phyloP scores from a whole-genome alignment of 1,140 invertebrate genomes.

The Sitophilus oryzae region DNA sequence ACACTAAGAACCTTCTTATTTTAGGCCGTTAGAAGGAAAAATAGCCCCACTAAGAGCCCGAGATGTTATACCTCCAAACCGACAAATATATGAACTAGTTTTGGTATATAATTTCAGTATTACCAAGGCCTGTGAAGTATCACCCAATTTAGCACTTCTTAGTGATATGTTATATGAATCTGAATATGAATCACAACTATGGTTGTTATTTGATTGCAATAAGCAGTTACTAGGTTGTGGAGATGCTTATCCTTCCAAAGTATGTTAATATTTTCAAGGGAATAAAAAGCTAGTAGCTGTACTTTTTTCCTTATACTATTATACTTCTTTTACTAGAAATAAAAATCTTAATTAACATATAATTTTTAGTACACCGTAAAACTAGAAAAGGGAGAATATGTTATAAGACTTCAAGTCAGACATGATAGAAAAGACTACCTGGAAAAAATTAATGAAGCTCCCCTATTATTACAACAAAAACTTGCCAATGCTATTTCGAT shows the following conservation, averaged over 20 bases:
- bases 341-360: not conserved
- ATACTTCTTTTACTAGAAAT: not conserved
- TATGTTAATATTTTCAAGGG: constrained; percentile 40
- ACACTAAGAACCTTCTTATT: constrained; percentile 27
- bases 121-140: constrained; percentile 75
- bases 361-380: constrained; percentile 73
- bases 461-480: constrained; percentile 72
- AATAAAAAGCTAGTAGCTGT: not conserved
- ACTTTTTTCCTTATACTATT: not conserved
- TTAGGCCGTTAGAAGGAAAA: constrained; percentile 73
- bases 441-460: constrained; percentile 77
- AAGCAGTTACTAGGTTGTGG: constrained; percentile 80
- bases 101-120: constrained; percentile 83
- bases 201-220: constrained; percentile 93
- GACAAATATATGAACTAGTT: constrained; percentile 86
- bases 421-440: constrained; percentile 83
- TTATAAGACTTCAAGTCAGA: constrained; percentile 75
- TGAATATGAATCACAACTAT: constrained; percentile 91
- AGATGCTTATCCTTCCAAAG: constrained; percentile 84
- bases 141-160: constrained; percentile 70
- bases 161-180: constrained; percentile 88
- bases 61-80: constrained; percentile 76
- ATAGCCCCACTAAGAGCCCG: constrained; percentile 66
- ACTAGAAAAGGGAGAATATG: constrained; percentile 94
- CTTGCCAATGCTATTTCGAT: constrained; percentile 62